Conservation (phyloP, 1,140 invertebrate genomes). For the Bombus affinis region DNA sequence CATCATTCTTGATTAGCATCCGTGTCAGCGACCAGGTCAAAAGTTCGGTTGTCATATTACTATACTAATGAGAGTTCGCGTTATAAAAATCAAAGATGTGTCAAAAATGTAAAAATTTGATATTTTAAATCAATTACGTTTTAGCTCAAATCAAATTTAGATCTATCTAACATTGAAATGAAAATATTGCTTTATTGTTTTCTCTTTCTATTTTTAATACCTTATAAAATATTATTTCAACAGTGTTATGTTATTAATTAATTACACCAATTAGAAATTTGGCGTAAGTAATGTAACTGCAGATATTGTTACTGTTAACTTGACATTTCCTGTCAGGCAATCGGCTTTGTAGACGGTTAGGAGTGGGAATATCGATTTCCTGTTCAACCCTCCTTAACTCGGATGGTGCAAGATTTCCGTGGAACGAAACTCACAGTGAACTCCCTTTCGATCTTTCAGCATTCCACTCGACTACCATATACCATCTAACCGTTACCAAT, state of each 20-base stretch:
- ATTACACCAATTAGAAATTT: not conserved
- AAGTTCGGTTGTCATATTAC: conserved; percentile 1
- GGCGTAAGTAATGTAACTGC: not conserved
- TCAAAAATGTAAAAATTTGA: not conserved
- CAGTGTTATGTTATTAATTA: not conserved
- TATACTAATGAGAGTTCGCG: conserved; percentile 1
- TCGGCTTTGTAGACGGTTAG: conserved; percentile 43
- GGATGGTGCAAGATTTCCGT: conserved; percentile 37
- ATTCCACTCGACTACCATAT: not conserved
- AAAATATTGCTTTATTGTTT: not conserved
- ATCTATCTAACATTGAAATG: not conserved
- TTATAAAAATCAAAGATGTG: not conserved
- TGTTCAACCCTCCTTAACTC: conserved; percentile 52
- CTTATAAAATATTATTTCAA: not conserved
- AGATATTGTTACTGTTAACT: conserved; percentile 37
- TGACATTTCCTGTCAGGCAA: conserved; percentile 51
- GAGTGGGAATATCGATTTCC: conserved; percentile 54
- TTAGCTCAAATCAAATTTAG: not conserved
- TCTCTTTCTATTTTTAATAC: not conserved
- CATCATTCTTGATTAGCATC: conserved; percentile 28
- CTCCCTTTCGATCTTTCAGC: conserved; percentile 31
- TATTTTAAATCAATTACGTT: not conserved
- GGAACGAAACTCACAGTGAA: conserved; percentile 24
- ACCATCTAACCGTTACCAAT: conserved; percentile 26
- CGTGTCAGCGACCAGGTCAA: conserved; percentile 26